phyloP scores from a whole-genome alignment of 2,888 invertebrate species.

The Panopea generosa region DNA sequence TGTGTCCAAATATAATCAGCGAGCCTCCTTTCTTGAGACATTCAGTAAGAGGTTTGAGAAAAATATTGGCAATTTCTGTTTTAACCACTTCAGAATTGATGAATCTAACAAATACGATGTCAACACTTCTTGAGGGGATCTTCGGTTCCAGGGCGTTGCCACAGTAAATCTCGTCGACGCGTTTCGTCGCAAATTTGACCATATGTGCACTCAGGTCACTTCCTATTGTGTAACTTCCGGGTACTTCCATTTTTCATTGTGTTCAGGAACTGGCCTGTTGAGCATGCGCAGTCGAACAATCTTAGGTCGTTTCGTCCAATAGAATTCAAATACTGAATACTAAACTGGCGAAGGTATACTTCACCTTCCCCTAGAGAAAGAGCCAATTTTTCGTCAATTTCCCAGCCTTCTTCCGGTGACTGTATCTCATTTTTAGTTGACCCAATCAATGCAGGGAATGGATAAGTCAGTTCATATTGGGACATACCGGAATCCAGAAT shows the following conservation, averaged over 20 bases:
- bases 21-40: conserved; percentile 66
- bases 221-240: conserved; percentile 64
- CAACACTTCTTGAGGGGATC: conserved; percentile 60
- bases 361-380: conserved; percentile 65
- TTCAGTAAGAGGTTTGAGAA: conserved; percentile 61
- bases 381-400: conserved; percentile 65
- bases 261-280: conserved; percentile 70
- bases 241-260: conserved; percentile 66
- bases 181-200: conserved; percentile 66
- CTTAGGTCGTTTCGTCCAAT: conserved; percentile 55
- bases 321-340: conserved; percentile 61
- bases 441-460: conserved; percentile 65
- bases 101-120: conserved; percentile 68
- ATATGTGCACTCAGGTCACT: conserved; percentile 69
- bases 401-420: conserved; percentile 68
- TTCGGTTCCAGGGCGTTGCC: conserved; percentile 69
- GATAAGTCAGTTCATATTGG: conserved; percentile 63
- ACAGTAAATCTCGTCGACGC: conserved; percentile 70
- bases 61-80: conserved; percentile 55
- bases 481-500: conserved; percentile 54
- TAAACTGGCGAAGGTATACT: conserved; percentile 63
- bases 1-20: conserved; percentile 71
- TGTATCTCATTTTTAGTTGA: conserved; percentile 61
- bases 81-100: conserved; percentile 72
- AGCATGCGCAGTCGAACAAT: conserved; percentile 71